phyloP scores from a whole-genome alignment of 1,140 invertebrate genomes.

The Aphidius gifuensis region DNA sequence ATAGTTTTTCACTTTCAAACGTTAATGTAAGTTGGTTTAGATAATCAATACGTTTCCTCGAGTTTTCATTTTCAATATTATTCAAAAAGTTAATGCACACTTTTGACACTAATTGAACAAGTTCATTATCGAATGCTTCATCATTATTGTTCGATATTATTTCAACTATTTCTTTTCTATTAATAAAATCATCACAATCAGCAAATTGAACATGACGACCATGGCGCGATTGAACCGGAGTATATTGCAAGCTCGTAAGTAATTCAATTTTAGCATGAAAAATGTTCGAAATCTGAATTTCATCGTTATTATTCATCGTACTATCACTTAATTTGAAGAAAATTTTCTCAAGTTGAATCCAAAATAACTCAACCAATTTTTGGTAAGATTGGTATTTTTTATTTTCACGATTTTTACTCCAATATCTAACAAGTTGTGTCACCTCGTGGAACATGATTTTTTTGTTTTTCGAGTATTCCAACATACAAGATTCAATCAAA shows the following conservation, averaged over 20 bases:
- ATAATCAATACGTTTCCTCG: conserved; percentile 42
- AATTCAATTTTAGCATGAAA: conserved; percentile 21
- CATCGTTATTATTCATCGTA: conserved; percentile 20
- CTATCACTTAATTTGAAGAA: conserved; percentile 43
- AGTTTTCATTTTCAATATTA: conserved; percentile 40
- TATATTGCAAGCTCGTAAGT: conserved; percentile 34
- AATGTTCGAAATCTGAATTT: conserved; percentile 17
- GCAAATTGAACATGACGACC: conserved; percentile 47
- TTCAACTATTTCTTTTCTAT: conserved; percentile 6
- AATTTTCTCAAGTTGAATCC: conserved; percentile 52
- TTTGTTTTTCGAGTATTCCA: conserved; percentile 40
- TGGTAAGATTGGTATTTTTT: conserved; percentile 44
- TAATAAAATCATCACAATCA: conserved; percentile 26
- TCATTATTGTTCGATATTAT: conserved; percentile 25
- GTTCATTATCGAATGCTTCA: conserved; percentile 37
- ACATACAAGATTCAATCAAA: conserved; percentile 51
- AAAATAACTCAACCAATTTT: conserved; percentile 56
- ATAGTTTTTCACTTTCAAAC: conserved; percentile 52
- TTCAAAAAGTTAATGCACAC: conserved; percentile 56
- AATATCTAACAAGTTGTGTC: conserved; percentile 56
- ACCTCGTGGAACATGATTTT: conserved; percentile 55
- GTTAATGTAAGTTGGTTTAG: conserved; percentile 48
- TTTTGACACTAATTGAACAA: conserved; percentile 54
- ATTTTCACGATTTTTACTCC: conserved; percentile 54
- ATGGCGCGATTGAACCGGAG: conserved; percentile 27